Evolutionary conservation across 2,113 vertebrate genomes (phyloP), one percentile per base, ranked within the genome.

Genomic region (Zosterops japonicus): DNA sequence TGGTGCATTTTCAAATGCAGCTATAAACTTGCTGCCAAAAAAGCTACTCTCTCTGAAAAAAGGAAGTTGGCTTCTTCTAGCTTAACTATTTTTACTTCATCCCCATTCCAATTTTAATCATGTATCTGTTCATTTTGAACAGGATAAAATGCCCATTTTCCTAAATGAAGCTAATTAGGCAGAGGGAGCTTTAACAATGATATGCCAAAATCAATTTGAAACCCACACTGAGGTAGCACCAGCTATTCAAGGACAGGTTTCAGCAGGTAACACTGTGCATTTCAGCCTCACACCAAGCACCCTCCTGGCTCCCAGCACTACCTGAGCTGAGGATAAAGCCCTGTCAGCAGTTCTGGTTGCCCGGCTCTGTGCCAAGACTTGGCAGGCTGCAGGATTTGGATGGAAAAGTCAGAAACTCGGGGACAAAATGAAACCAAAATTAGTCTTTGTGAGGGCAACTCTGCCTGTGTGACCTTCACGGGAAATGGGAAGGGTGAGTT

Each of bases 361-460:
- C 74, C 3, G 0, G 11, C 23, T 13, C 4, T 0, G 0, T 19
- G 60, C 67, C 2, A 2, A 76, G 72, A 35, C 69, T 68, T 55
- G 60, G 50, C 87, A 83, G 47, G 35, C 27, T 67, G 39, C 33
- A 14, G 36, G 44, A 31, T 52, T 78, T 75, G 61, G 69, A 87
- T 19, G 7, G 47, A 35, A 57, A 70, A 59, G n/a, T 63, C 91
- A 91, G 60, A 70, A 92, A 52, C 20, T 41, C 41, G 1, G 81
- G 65, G 87, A 76, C 49, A 60, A 91, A 94, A 71, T 0, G 4
- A 79, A 96, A 89, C 44, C 72, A 64, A 50, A 93, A 60, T 80
- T 55, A 76, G 12, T 27, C 70, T 82, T 60, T 68, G 87, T 53
- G 56, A 6, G 2, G 89, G 91, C 24, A 83, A 42, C 57, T 53